These are phyloP conservation scores for Porites australiensis DNA, from an alignment of 64 coral and sea anemone species.

Conservation along the genomic window DNA sequence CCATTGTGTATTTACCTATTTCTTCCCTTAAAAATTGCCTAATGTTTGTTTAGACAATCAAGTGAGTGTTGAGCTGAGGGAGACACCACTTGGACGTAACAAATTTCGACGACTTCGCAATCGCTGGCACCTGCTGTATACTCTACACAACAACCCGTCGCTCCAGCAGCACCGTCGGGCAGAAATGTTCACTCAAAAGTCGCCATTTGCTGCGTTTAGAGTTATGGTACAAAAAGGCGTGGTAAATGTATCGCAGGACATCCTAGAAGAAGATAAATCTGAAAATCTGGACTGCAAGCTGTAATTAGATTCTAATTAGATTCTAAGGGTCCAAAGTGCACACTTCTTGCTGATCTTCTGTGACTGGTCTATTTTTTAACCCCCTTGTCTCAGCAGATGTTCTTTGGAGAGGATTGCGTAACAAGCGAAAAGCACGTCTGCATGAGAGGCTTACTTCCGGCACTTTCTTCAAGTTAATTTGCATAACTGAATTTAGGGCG, in stretches of 20 bases:
- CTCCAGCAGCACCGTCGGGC: slow-evolving; percentile 48
- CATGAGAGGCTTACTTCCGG: no score
- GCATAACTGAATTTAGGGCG: no score
- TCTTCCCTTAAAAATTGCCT: neutral
- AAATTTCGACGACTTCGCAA: slow-evolving; percentile 34
- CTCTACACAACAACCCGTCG: slow-evolving; percentile 75
- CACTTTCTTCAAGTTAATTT: no score
- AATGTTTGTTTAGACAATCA: neutral
- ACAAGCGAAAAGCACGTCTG: no score
- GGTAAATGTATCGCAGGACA: neutral
- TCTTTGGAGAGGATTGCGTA: no score
- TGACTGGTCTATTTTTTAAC: no score
- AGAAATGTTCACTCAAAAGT: slow-evolving; percentile 60
- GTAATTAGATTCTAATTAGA: neutral
- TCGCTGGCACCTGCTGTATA: slow-evolving; percentile 66
- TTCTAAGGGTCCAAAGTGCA: no score
- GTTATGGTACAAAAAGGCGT: slow-evolving; percentile 46
- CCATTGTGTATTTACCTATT: neutral
- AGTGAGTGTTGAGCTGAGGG: neutral
- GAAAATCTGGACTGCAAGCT: neutral
- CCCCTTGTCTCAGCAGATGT: no score
- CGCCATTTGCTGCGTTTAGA: slow-evolving; percentile 43
- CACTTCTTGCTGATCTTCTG: no score
- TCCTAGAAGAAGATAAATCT: neutral
- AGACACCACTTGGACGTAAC: neutral